Evolutionary conservation across 2,113 vertebrate genomes (phyloP).

Genomic region (Platycercus adscitus): DNA sequence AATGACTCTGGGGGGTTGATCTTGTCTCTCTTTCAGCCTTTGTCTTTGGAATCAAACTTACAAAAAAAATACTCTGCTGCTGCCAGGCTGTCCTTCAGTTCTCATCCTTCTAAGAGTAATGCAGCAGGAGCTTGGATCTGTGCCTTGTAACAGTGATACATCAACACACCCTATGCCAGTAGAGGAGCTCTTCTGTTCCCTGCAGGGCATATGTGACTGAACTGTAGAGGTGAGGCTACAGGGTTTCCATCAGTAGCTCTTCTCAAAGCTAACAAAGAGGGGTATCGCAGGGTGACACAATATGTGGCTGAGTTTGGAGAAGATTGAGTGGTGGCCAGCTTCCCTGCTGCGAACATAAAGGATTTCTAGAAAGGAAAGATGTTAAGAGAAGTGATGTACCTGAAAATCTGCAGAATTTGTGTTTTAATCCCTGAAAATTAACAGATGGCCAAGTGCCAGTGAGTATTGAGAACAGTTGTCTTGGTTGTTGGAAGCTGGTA

Average conservation of each 20-base stretch:
- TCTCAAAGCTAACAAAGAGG: background rate
- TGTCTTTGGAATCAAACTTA: background rate
- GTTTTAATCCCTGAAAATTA: background rate
- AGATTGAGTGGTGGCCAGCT: background rate
- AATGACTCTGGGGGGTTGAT: background rate
- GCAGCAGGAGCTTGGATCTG: background rate
- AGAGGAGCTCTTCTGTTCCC: background rate
- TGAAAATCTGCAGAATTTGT: background rate
- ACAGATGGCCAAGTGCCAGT: background rate
- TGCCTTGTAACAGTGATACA: background rate
- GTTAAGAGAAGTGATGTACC: background rate
- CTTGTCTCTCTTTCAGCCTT: background rate
- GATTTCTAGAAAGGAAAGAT: background rate
- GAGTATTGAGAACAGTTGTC: background rate
- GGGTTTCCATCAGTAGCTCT: background rate
- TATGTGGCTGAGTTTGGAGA: background rate
- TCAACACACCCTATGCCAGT: background rate
- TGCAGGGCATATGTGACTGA: background rate
- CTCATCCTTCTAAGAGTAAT: background rate
- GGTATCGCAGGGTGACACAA: accelerated
- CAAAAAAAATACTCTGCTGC: background rate
- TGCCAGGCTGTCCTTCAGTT: background rate
- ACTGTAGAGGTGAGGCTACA: background rate
- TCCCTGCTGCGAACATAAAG: background rate
- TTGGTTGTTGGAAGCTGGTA: background rate